Evolutionary conservation across 2,113 vertebrate genomes (phyloP).

Genomic region (Pelecanus crispus): DNA sequence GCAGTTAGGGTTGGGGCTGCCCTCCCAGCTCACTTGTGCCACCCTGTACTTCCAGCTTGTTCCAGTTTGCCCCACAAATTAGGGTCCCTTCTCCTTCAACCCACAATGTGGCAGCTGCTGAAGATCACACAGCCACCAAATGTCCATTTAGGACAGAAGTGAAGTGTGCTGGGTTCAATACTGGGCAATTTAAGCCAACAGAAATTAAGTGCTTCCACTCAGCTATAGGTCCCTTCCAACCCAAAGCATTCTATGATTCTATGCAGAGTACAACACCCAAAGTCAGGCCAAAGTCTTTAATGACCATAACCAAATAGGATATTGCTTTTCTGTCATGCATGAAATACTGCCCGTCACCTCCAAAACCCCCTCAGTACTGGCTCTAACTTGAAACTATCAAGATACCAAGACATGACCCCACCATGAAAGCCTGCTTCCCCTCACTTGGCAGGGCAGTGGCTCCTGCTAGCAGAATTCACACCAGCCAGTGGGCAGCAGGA

Average conservation of each 20-base stretch:
- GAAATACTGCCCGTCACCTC: neutral
- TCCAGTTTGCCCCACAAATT: neutral
- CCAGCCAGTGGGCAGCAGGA: neutral
- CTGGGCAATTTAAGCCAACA: neutral
- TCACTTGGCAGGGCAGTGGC: fast-evolving
- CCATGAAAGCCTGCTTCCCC: neutral
- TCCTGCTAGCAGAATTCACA: neutral
- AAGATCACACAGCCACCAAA: fast-evolving
- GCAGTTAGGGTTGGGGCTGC: neutral
- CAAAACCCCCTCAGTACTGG: neutral
- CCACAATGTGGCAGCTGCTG: neutral
- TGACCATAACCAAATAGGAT: neutral
- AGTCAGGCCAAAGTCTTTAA: neutral
- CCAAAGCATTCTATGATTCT: too few relatives aligned
- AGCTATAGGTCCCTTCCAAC: too few relatives aligned
- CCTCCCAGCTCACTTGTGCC: neutral
- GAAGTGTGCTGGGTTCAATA: neutral
- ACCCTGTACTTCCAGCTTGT: neutral
- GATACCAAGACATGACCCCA: neutral
- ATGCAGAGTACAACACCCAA: neutral
- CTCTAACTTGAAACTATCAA: neutral
- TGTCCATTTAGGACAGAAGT: neutral
- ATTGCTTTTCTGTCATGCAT: neutral
- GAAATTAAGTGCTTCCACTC: neutral
- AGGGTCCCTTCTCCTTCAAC: neutral